A percentile compares a stretch with the other conserved stretches of the same genome.
Conservation (phyloP, 2,113 vertebrate species). For the Pandion haliaetus region DNA sequence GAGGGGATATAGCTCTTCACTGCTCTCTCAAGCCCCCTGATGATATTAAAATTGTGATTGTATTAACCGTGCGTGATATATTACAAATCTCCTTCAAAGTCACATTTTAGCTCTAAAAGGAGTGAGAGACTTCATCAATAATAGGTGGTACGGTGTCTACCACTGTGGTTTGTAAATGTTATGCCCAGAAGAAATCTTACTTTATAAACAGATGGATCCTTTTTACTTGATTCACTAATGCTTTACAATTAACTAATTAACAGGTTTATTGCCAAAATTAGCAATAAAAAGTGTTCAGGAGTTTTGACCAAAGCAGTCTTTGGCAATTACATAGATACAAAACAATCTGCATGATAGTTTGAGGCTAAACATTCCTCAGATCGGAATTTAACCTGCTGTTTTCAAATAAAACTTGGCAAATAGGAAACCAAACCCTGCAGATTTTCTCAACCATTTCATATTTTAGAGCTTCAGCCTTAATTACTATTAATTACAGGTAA, state of each 20-base stretch:
- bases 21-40: neutral
- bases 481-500: constrained; percentile 77
- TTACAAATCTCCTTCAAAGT: constrained; percentile 25
- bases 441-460: constrained; percentile 65
- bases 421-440: constrained; percentile 71
- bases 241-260: constrained; percentile 82
- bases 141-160: constrained; percentile 12
- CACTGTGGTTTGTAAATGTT: constrained; percentile 58
- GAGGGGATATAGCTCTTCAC: neutral
- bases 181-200: constrained; percentile 77
- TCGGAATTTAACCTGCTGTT: constrained; percentile 77
- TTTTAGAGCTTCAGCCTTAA: constrained; percentile 61
- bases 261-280: constrained; percentile 82
- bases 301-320: constrained; percentile 76
- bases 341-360: constrained; percentile 76
- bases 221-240: constrained; percentile 79
- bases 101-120: neutral
- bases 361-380: constrained; percentile 73
- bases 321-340: constrained; percentile 73
- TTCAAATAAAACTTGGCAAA: constrained; percentile 81
- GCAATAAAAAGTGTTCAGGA: constrained; percentile 79
- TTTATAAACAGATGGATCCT: constrained; percentile 80
- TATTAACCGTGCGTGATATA: neutral
- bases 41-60: neutral
- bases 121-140: constrained; percentile 14